Base-by-base conservation (phyloP, 2,113 vertebrate genomes). In the Tenrec ecaudatus region DNA sequence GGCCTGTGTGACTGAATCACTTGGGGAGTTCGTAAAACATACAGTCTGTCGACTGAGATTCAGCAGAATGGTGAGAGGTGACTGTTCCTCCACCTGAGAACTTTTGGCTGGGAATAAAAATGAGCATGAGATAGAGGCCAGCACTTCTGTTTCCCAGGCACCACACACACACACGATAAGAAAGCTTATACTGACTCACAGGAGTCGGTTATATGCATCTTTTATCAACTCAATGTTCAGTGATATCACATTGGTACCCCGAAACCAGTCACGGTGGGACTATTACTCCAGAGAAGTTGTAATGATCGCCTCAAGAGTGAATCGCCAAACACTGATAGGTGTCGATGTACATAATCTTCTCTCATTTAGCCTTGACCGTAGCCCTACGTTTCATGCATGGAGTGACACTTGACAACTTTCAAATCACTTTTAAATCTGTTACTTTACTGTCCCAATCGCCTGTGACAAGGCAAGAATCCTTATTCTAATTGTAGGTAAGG, bases 31-130 rank as follows among this genome's bases (percentile, higher is more conserved):
- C 64, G 19, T 0, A 27, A 47, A 68, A 47, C 6, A 17, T 1
- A 1, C 16, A 0, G 1, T 5, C 33, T 1, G 0, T 53, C 2
- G 0, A 20, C 29, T 53, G 36, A 17, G 62, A 11, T 4, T 53
- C 64, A 4, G 60, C 4, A 64, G 23, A 31, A 1, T 5, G 11
- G 69, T 47, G 4, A 2, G 1, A 23, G 20, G 25, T 78, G 17
- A 19, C 80, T 15, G 1, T 33, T 57, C 53, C 62, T 27, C 69
- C 16, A 6, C 3, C 10, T 0, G 25, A 38, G 64, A 33, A 36
- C 78, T 25, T 40, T 33, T 2, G 31, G 31, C 62, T 19, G 1
- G 68, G 68, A 22, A 15, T 23, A 17, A 66, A 20, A 1, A 4
- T 3, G 92, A 77, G 78, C 77, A 15, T 64, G 15, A 3, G 1